Conservation (phyloP, 2,888 invertebrate species). For the Siphonodentalium dalli region DNA sequence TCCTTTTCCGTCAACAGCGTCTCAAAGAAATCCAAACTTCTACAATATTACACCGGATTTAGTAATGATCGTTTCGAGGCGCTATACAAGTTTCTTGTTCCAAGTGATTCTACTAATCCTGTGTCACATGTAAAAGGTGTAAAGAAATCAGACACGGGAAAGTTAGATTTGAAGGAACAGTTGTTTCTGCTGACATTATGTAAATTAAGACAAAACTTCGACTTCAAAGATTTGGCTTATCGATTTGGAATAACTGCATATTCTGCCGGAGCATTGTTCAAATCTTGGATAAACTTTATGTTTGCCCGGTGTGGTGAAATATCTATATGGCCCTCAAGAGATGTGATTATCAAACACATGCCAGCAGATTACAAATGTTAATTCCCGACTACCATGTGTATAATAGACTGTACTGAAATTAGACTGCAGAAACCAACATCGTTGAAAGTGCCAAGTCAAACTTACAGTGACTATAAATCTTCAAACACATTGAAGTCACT, state of each 20-base stretch:
- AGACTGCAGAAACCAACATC: too few relatives aligned
- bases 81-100: conserved; percentile 10
- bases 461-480: too few relatives aligned
- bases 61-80: background rate
- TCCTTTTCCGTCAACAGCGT: too few relatives aligned
- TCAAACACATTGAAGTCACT: too few relatives aligned
- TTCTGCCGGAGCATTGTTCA: background rate
- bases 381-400: too few relatives aligned
- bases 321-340: conserved; percentile 7
- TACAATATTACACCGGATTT: conserved; percentile 16
- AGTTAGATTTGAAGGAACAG: background rate
- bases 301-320: conserved; percentile 1
- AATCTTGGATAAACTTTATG: background rate
- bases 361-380: too few relatives aligned
- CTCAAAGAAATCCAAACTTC: too few relatives aligned
- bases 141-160: background rate
- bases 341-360: too few relatives aligned
- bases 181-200: conserved; percentile 3
- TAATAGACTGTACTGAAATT: too few relatives aligned
- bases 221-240: too few relatives aligned
- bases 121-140: background rate
- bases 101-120: background rate
- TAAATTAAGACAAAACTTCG: background rate
- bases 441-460: too few relatives aligned
- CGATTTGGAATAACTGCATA: conserved; percentile 1